A percentile compares a stretch with the other conserved stretches of the same genome.
Conservation (phyloP, 2,888 invertebrate genomes). For the Drosophila prostipennis region DNA sequence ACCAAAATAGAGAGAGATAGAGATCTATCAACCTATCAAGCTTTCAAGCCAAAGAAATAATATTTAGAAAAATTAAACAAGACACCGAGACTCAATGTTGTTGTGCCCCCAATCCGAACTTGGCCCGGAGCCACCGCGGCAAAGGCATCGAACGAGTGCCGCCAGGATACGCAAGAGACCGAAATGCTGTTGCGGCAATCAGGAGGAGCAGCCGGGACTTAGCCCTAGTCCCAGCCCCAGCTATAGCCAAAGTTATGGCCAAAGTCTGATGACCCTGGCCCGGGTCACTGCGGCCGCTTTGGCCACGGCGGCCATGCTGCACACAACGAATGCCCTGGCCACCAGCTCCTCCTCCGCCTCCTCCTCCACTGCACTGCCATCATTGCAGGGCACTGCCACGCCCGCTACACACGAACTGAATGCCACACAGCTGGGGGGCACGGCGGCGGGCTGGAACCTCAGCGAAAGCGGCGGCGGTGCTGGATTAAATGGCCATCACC, state of each 20-base stretch:
- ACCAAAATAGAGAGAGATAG: not conserved
- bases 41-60: slow-evolving; percentile 20
- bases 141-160: slow-evolving; percentile 42
- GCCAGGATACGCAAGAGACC: slow-evolving; percentile 73
- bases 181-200: slow-evolving; percentile 37
- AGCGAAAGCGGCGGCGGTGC: slow-evolving; percentile 53
- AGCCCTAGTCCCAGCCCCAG: not conserved
- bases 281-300: slow-evolving; percentile 52
- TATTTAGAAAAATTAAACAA: slow-evolving; percentile 1
- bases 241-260: slow-evolving; percentile 5
- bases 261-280: slow-evolving; percentile 43
- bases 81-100: slow-evolving; percentile 45
- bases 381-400: slow-evolving; percentile 62
- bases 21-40: not conserved
- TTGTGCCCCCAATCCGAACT: slow-evolving; percentile 50
- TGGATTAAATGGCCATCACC: not conserved
- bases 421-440: slow-evolving; percentile 57
- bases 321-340: slow-evolving; percentile 62
- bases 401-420: slow-evolving; percentile 53
- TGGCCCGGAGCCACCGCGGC: slow-evolving; percentile 51
- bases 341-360: slow-evolving; percentile 12
- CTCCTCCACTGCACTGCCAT: slow-evolving; percentile 53
- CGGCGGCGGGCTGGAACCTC: slow-evolving; percentile 41
- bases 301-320: slow-evolving; percentile 58
- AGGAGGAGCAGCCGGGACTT: slow-evolving; percentile 3